Conservation (phyloP, 2,113 vertebrate genomes). For the Orcinus orca region DNA sequence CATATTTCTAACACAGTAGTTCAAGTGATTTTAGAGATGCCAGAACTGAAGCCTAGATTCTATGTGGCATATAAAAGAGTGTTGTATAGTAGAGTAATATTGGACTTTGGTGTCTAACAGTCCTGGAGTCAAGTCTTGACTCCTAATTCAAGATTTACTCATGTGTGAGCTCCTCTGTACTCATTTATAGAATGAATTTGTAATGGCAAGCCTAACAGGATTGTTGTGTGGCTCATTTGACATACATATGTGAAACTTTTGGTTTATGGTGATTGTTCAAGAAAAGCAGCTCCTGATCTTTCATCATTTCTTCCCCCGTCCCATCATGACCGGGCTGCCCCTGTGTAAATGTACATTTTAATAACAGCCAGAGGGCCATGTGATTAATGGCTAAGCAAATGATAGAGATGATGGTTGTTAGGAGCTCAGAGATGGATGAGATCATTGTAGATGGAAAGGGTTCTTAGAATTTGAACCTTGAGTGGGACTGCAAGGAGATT, state of each 20-base stretch:
- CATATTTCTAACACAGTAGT: neutral
- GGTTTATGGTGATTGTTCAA: neutral
- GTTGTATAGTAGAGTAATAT: neutral
- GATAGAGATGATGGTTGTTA: neutral
- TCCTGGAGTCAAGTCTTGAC: neutral
- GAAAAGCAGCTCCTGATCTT: neutral
- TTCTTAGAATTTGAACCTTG: conserved; percentile 9
- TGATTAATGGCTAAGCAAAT: neutral
- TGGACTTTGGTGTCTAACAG: neutral
- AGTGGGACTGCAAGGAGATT: neutral
- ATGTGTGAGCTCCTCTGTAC: neutral
- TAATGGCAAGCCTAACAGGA: neutral
- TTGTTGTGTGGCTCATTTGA: neutral
- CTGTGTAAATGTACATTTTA: neutral
- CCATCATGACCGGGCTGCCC: neutral
- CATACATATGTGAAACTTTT: neutral
- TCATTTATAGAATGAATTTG: neutral
- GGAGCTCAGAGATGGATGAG: neutral
- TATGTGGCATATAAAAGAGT: neutral
- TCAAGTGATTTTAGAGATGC: neutral
- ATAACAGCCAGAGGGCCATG: neutral
- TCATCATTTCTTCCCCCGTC: neutral
- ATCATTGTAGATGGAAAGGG: neutral
- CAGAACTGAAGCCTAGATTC: neutral
- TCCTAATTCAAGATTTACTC: neutral